A percentile compares a stretch with the other conserved stretches of the same genome.
These are phyloP conservation scores for Vulpes vulpes DNA, from an alignment of 2,113 vertebrate species.

Conservation along the genomic window DNA sequence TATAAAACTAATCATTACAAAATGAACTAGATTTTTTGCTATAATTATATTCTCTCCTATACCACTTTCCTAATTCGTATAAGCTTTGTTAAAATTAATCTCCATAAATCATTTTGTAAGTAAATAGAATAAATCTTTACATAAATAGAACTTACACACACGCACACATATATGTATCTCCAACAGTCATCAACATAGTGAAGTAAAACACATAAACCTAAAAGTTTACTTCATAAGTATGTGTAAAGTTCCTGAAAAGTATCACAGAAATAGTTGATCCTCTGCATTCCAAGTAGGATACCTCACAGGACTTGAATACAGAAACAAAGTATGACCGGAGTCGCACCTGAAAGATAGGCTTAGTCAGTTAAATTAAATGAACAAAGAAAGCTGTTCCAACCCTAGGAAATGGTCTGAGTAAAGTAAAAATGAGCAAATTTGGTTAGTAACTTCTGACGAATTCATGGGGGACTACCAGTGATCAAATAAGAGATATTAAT, in stretches of 20 bases:
- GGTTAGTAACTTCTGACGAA: background rate
- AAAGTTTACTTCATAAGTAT: background rate
- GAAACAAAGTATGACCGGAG: background rate
- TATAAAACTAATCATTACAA: background rate
- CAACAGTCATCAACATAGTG: background rate
- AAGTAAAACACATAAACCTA: background rate
- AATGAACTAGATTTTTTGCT: background rate
- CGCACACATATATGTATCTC: too few relatives aligned
- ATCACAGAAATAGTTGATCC: background rate
- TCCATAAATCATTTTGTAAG: background rate
- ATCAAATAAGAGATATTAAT: background rate
- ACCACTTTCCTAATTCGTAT: background rate
- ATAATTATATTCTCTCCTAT: background rate
- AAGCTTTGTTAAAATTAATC: background rate
- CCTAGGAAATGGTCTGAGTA: background rate
- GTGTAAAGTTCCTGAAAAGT: background rate
- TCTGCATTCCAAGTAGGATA: background rate
- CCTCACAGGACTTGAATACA: background rate
- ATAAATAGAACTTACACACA: background rate
- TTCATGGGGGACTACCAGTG: background rate
- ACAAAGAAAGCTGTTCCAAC: background rate
- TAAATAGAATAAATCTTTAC: background rate
- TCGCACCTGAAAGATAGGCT: background rate
- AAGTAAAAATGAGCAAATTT: background rate
- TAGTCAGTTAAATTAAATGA: background rate